These are phyloP conservation scores for Noctua janthina DNA, from an alignment of 2,888 invertebrate species.

Conservation along the genomic window DNA sequence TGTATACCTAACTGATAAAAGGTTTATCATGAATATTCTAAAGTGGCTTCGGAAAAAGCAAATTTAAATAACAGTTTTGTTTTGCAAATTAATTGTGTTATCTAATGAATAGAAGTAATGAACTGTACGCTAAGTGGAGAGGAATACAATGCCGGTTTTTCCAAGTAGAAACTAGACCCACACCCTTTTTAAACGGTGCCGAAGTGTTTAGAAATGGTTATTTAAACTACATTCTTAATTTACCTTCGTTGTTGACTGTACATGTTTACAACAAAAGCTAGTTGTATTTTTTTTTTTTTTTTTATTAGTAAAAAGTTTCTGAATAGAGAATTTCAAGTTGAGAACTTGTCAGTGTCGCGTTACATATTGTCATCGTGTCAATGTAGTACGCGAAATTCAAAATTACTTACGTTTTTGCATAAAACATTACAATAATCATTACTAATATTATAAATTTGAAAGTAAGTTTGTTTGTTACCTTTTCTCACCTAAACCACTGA, in stretches of 20 bases:
- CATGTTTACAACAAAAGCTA: background rate
- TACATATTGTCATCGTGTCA: background rate
- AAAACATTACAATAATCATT: background rate
- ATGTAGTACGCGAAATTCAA: background rate
- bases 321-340: background rate
- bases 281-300: no score
- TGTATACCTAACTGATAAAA: background rate
- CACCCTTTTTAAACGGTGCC: background rate
- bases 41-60: background rate
- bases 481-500: no score
- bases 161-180: background rate
- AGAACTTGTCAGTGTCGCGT: background rate
- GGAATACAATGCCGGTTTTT: background rate
- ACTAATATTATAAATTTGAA: no score
- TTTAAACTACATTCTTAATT: background rate
- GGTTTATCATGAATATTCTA: constrained; percentile 5
- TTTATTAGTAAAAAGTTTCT: background rate
- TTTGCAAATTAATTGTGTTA: constrained; percentile 1
- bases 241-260: background rate
- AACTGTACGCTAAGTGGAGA: background rate
- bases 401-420: background rate
- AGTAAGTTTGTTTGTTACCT: no score
- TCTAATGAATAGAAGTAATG: constrained; percentile 8
- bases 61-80: constrained; percentile 14
- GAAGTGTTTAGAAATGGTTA: no score